Evolutionary conservation across 1,140 invertebrate genomes (phyloP), one percentile per base, ranked within the genome.

Genomic region (Drosophila willistoni): DNA sequence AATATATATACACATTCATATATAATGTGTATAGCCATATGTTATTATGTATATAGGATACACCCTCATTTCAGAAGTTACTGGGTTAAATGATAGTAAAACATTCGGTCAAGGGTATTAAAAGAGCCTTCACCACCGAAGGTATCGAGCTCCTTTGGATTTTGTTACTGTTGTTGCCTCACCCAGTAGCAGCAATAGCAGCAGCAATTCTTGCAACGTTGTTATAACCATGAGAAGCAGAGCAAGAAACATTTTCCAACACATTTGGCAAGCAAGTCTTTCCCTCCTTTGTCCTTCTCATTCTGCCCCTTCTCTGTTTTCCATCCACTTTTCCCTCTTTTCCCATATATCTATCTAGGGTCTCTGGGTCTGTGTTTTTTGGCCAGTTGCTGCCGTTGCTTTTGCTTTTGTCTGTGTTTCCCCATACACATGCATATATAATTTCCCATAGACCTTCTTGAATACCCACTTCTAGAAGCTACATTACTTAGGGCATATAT

Each of bases 231-330:
- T 64, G 66, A 56, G 44, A 51, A 51, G 60, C 61, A 68, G 63
- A 69, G 82, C 73, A 72, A 82, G 82, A 86, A 86, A 86, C 44
- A 51, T 86, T 86, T 86, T 86, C 83, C 83, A 87, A 87, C 84
- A 86, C 83, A 86, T 86, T 86, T 86, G 83, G 72, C 83, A 71
- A 69, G 75, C 69, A 81, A 83, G 61, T 25, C 22, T 22, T 5
- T 34, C 12, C 19, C 44, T 51, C 44, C 17, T 51, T 19, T 22
- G 22, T 51, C 1, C 44, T 22, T 51, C 17, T 9, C 44, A 12
- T 13, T 39, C 36, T 39, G 3, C 34, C 34, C 34, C 34, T 1
- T 36, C 34, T 12, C 10, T 36, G 6, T 29, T 29, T 29, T 5
- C 29, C 29, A 29, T 29, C 29, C 29, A 29, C 29, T 3, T 39